Base-by-base conservation (phyloP, 2,797 vertebrate genomes). In the Graptemys geographica region DNA sequence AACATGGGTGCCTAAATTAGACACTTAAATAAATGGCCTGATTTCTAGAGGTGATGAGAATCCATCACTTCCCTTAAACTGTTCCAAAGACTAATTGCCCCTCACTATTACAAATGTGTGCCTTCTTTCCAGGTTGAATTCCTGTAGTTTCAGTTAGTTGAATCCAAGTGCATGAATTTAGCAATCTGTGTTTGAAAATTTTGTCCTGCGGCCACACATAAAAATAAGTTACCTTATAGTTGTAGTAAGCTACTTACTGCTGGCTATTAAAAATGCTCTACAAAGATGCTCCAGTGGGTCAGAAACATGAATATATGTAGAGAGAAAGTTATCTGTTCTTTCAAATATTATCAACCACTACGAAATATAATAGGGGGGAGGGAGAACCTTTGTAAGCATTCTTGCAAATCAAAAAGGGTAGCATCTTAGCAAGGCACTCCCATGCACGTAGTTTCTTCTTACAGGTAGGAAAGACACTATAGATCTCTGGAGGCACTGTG, bases 211-310 rank as follows among this genome's bases (percentile, higher is more conserved):
- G 81, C 25, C 1, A 87, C 90, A 87, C 47, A 28, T 16, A 49
- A 49, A 49, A 47, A 78, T 6, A 41, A 41, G 21, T 37, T 23
- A 72, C 37, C 11, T 72, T 72, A 72, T 25, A 72, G 19, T 69
- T 69, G 62, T 0, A 11, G 15, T 0, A 0, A 83, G 53, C 72
- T 0, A 5, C 33, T 90, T 0, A 5, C 33, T 90, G 37, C 49
- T 1, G 90, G 62, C 11, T 65, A 31, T n/a, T 81, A 81, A 62
- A 83, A 16, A 76, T 62, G 2, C 52, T 86, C 56, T 53, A 21
- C n/a, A 76, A 84, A 86, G 19, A 21, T 1, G 2, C 3, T 2
- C 19, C 19, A 79, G 25, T 90, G 69, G 62, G 51, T 53, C 69
- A 79, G 51, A 72, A 84, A 81, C 44, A 28, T 16, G 72, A 47